Conservation (phyloP, 2,888 invertebrate genomes). For the Sturmia bella region DNA sequence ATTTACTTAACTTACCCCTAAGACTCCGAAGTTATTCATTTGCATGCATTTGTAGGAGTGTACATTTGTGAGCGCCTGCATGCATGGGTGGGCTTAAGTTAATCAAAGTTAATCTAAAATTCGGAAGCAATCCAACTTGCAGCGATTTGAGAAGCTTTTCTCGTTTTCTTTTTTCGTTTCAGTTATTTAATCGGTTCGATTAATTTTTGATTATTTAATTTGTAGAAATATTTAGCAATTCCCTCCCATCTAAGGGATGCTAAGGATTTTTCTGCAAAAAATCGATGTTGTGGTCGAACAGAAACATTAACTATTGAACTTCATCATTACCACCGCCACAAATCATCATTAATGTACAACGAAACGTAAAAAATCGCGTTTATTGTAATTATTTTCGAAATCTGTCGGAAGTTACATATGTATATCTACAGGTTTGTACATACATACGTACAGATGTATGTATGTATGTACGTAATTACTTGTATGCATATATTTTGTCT, state of each 20-base stretch:
- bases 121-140: constrained; percentile 7
- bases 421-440: too few relatives aligned
- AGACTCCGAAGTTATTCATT: constrained; percentile 7
- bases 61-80: not conserved
- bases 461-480: too few relatives aligned
- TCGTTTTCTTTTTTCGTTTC: constrained; percentile 2
- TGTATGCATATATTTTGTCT: constrained; percentile 17
- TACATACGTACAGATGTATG: too few relatives aligned
- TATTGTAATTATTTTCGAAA: too few relatives aligned
- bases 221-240: not conserved
- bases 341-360: constrained; percentile 12
- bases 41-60: not conserved
- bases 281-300: constrained; percentile 52
- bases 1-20: constrained; percentile 44
- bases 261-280: constrained; percentile 42
- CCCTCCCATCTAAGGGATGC: not conserved
- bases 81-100: constrained; percentile 13
- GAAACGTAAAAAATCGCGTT: not conserved
- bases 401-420: too few relatives aligned
- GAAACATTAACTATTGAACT: constrained; percentile 26
- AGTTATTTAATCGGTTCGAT: not conserved
- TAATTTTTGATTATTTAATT: constrained; percentile 15
- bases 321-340: constrained; percentile 12
- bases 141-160: not conserved
- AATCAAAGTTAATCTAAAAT: constrained; percentile 6